Evolutionary conservation across 2,113 vertebrate genomes (phyloP), one percentile per base, ranked within the genome.

Genomic region (Percopsis transmontana): DNA sequence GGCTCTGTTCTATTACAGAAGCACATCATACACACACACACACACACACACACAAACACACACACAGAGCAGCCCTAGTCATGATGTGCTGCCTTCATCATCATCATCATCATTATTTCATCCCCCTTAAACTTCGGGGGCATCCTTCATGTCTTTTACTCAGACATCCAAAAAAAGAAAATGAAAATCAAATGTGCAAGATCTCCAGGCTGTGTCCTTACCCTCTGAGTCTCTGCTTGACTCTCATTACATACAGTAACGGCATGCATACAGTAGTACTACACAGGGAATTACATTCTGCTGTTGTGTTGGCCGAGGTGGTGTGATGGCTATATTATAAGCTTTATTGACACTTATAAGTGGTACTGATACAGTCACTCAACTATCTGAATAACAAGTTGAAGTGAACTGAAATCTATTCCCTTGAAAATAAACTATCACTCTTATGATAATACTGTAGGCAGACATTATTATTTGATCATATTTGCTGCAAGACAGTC

Each of bases 1-100:
- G 18, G 27, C 57, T 6, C 13, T 23, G 19, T 20, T 10, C 11
- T 23, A 47, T 42, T 58, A 54, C 21, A 23, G n/a, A 27, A 19
- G 20, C 15, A 42, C 20, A 20, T 42, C 24, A 62, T 24, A 62
- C 45, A 51, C 23, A 39, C 60, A 51, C 27, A 39, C 45, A 62
- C 47, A 52, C 45, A 62, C 24, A 51, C 45, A n/a, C 48, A 51
- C 14, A 51, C n/a, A 18, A 3, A 50, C 18, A 18, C 47, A n/a
- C 16, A n/a, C 27, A 27, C 27, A 27, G 27, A 33, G 27, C 27
- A 33, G 27, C 27, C 27, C 27, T 7, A 33, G 27, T 7, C 27
- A 33, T 33, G 5, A 33, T 33, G 27, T 2, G 27, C n/a, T 48
- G 45, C 45, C 45, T 15, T 48, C 45, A 48, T 16, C 45, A n/a